Conservation (phyloP, 64 coral and sea anemone genomes). For the Platygyra sinensis region DNA sequence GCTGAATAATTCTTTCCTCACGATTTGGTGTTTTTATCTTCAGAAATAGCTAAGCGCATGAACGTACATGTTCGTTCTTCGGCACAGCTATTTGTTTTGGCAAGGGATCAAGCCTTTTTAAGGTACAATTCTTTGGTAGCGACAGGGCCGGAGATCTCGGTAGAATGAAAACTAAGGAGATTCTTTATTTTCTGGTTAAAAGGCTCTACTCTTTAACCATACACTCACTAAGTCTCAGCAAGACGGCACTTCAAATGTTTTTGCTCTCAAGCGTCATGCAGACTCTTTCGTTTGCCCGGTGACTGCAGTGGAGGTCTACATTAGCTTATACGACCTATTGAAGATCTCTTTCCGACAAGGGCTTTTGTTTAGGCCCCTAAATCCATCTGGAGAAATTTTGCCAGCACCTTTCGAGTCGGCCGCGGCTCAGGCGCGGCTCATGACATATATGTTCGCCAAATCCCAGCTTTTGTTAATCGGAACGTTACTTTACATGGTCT, state of each 20-base stretch:
- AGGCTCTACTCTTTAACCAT: too few species aligned
- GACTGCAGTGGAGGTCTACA: conserved; percentile 18
- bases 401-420: neutral
- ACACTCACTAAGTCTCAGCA: conserved; percentile 13
- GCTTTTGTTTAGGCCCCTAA: conserved; percentile 6
- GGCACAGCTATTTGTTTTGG: neutral
- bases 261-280: conserved; percentile 33
- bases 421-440: neutral
- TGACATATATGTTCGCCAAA: neutral
- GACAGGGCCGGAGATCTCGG: too few species aligned
- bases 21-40: neutral
- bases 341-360: conserved; percentile 18
- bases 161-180: too few species aligned
- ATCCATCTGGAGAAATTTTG: neutral
- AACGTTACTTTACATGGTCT: too few species aligned
- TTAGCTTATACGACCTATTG: conserved; percentile 13
- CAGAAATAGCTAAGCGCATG: neutral
- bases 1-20: conserved; percentile 17
- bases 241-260: conserved; percentile 20
- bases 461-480: neutral
- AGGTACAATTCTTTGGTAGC: too few species aligned
- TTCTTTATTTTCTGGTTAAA: too few species aligned
- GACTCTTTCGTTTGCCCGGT: conserved; percentile 9
- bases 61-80: conserved; percentile 1
- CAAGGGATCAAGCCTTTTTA: conserved; percentile 37